phyloP scores from a whole-genome alignment of 1,140 invertebrate species.

The Lasioglossum albipes region DNA sequence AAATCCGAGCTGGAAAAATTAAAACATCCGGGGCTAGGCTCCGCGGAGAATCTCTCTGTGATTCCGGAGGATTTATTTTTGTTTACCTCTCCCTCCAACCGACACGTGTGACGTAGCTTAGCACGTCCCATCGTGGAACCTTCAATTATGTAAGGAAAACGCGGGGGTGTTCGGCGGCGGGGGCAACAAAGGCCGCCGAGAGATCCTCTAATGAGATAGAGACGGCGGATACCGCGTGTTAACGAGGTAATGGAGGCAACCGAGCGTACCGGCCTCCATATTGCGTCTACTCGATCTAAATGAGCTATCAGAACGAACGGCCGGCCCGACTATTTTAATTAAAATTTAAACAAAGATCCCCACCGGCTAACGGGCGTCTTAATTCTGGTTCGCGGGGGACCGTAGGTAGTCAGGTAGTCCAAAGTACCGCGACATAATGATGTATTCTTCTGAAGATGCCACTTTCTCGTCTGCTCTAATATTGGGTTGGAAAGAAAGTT shows the following conservation, averaged over 20 bases:
- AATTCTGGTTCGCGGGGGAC: no score
- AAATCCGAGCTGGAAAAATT: constrained; percentile 57
- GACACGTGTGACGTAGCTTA: no score
- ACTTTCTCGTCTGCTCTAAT: no score
- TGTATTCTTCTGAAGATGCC: no score
- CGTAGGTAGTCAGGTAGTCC: no score
- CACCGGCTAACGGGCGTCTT: no score
- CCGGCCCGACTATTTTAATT: no score
- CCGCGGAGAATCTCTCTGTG: constrained; percentile 31
- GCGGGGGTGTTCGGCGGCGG: background rate
- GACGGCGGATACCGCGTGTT: background rate
- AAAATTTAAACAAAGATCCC: no score
- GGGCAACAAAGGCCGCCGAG: background rate
- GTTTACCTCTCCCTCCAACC: background rate
- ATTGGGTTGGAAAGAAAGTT: no score
- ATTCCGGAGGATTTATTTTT: background rate
- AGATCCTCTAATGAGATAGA: constrained; percentile 11
- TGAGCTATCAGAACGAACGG: no score
- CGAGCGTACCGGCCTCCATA: background rate
- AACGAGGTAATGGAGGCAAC: constrained; percentile 40
- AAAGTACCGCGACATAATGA: no score
- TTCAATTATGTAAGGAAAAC: constrained; percentile 3
- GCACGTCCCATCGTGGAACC: background rate
- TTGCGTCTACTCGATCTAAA: no score
- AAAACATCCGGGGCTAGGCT: constrained; percentile 40